Conservation (phyloP, 2,888 invertebrate species). For the Subacronicta megacephala region DNA sequence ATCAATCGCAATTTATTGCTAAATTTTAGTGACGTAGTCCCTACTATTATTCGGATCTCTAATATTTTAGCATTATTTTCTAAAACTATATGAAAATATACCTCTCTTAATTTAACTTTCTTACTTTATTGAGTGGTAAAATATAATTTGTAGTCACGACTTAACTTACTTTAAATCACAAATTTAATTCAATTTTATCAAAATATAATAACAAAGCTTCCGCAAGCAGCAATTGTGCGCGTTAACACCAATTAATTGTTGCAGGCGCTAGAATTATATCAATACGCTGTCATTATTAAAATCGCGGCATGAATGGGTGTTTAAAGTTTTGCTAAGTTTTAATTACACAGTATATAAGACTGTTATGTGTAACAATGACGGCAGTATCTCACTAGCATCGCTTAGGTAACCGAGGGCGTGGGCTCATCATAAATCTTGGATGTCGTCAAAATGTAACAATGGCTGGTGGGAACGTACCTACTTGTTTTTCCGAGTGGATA, state of each 20-base stretch:
- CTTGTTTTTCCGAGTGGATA: constrained; percentile 1
- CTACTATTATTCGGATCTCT: no score
- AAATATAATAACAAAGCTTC: no score
- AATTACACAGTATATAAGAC: constrained; percentile 58
- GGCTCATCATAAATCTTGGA: constrained; percentile 71
- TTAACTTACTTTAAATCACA: no score
- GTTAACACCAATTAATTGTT: neutral
- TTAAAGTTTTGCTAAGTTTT: constrained; percentile 47
- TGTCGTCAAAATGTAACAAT: constrained; percentile 76
- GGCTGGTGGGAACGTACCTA: constrained; percentile 39
- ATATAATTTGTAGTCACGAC: no score
- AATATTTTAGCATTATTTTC: no score
- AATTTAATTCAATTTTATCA: neutral
- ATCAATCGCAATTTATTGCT: no score
- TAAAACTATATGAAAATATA: no score
- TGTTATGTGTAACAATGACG: constrained; percentile 63
- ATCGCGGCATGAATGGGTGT: constrained; percentile 13
- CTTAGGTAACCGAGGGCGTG: constrained; percentile 67
- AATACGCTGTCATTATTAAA: neutral
- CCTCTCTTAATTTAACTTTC: no score
- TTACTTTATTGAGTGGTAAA: no score
- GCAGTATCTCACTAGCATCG: constrained; percentile 62
- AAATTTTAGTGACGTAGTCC: no score
- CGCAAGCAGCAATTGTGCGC: neutral
- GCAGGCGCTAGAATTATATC: constrained; percentile 2